Evolutionary conservation across 2,888 invertebrate species (phyloP), one percentile per base, ranked within the genome.

Genomic region (Cerastis rubricosa): DNA sequence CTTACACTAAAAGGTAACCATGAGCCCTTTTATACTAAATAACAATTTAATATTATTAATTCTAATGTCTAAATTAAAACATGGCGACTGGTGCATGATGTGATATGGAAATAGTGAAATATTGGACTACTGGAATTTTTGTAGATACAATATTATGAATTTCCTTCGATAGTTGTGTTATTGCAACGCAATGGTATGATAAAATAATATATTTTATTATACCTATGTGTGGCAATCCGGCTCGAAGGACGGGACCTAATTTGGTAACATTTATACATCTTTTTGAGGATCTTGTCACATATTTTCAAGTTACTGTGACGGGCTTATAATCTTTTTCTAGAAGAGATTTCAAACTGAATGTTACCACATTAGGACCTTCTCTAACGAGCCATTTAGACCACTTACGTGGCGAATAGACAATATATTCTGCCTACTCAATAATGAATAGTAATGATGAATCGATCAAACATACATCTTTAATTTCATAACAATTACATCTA

Each of bases 31-130:
- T 83, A 85, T 63, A 86, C 81, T 88, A 88, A 82, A 85, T 89
- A 89, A 90, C 88, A 88, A 87, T 84, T 87, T 88, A 75, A 68
- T 65, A 75, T 84, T 64, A 64, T 86, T 45, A 70, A 72, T 77
- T 77, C 87, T 78, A 89, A 86, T 22, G 11, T 84, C 87, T 84
- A 84, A 86, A 72, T 51, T 68, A 66, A 66, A 76, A 69, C 71
- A 88, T 85, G 87, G 85, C 80, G 76, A 14, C 73, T 59, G 57
- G 57, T 78, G 76, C 59, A 54, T 35, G 72, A 49, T 47, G 74
- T 78, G 80, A 47, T 71, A 4, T 8, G 71, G 81, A 87, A 87
- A 77, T 80, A n/a, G 74, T 72, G n/a, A 65, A 45, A 78, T 78
- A 70, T 69, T 65, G 87, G n/a, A 8, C 73, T 57, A 84, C 74